A percentile compares a stretch with the other conserved stretches of the same genome.
phyloP scores from a whole-genome alignment of 2,888 invertebrate genomes.

The Cerastis leucographa region DNA sequence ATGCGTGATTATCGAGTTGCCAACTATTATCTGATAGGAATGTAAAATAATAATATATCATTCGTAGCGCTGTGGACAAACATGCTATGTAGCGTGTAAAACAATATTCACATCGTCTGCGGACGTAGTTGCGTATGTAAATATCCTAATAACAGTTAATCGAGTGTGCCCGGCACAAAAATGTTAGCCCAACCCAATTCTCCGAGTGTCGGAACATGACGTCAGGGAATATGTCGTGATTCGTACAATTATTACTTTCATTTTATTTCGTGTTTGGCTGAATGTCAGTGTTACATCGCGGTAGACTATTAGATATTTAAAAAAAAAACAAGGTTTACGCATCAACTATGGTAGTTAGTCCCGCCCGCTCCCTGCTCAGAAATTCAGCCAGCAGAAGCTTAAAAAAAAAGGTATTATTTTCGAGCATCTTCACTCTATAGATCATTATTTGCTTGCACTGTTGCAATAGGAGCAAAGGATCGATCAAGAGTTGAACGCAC shows the following conservation, averaged over 20 bases:
- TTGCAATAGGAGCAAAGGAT: conserved; percentile 30
- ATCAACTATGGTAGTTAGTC: neutral
- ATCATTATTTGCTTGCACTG: neutral
- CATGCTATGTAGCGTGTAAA: conserved; percentile 56
- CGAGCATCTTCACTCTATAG: neutral
- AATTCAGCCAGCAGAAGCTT: no score
- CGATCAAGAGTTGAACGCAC: conserved; percentile 15
- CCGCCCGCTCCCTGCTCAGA: neutral
- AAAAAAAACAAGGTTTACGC: neutral
- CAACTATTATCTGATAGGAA: conserved; percentile 2
- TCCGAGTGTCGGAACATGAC: conserved; percentile 44
- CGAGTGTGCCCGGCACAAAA: conserved; percentile 47
- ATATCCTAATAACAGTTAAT: conserved; percentile 64
- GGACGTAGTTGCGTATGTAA: conserved; percentile 54
- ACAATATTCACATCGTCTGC: conserved; percentile 47
- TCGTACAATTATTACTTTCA: conserved; percentile 28
- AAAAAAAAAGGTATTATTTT: neutral
- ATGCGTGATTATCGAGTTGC: neutral
- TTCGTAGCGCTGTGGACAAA: neutral
- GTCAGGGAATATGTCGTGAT: conserved; percentile 48
- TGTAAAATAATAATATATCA: neutral
- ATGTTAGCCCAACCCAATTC: conserved; percentile 59
- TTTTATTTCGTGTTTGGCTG: neutral
- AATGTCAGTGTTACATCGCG: neutral
- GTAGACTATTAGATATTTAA: neutral